These are phyloP conservation scores for Macrophya alboannulata DNA, from an alignment of 2,888 invertebrate genomes.

Conservation along the genomic window DNA sequence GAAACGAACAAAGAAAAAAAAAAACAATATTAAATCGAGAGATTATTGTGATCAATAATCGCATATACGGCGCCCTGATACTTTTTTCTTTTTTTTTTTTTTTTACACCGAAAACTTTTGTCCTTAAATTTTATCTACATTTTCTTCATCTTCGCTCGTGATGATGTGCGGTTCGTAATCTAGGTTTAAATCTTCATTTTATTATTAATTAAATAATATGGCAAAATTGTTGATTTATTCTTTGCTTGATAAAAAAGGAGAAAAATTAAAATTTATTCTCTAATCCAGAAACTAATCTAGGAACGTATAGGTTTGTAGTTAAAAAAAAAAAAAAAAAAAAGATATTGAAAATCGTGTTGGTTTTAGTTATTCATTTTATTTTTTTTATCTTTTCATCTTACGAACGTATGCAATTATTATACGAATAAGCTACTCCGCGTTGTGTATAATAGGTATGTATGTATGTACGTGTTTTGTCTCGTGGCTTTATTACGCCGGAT, in stretches of 20 bases:
- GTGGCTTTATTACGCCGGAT: background rate
- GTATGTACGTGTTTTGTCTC: background rate
- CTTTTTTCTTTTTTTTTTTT: background rate
- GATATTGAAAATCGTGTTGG: background rate
- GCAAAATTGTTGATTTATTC: background rate
- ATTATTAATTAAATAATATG: background rate
- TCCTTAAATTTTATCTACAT: background rate
- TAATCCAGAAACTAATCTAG: background rate
- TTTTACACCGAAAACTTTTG: background rate
- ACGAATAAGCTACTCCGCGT: background rate
- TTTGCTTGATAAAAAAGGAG: background rate
- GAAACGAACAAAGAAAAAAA: background rate
- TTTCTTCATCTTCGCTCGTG: background rate
- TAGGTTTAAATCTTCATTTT: background rate
- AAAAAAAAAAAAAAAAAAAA: too few relatives aligned
- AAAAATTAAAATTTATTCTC: background rate
- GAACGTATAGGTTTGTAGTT: background rate
- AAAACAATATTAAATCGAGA: conserved; percentile 20
- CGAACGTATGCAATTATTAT: background rate
- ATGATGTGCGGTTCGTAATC: background rate
- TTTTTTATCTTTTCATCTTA: background rate
- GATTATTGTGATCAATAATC: conserved; percentile 47
- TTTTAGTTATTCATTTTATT: background rate
- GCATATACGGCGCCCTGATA: conserved; percentile 8
- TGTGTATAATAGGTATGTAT: background rate